Percentiles rank a stretch among this genome's conserved stretches.
These are phyloP conservation scores for Nomada ruficornis DNA, from an alignment of 2,888 invertebrate genomes.

Conservation along the genomic window DNA sequence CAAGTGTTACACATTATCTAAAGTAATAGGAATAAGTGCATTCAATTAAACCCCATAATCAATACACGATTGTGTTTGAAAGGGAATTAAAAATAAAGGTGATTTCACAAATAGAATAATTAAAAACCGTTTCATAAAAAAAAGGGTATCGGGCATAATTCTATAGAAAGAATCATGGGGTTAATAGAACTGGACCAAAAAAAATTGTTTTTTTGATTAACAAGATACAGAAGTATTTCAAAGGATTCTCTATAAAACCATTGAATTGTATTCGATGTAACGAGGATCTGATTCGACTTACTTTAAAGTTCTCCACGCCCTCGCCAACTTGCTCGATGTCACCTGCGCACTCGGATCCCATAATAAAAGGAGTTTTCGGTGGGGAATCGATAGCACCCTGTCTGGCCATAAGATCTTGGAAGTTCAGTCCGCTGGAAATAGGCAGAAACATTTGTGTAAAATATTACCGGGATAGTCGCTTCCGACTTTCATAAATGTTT, in stretches of 20 bases:
- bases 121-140: no score
- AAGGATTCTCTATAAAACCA: background rate
- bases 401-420: slow-evolving; percentile 95
- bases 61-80: no score
- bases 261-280: background rate
- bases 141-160: no score
- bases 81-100: no score
- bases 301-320: slow-evolving; percentile 91
- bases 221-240: no score
- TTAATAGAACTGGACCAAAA: no score
- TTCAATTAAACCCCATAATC: no score
- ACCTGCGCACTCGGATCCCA: slow-evolving; percentile 95
- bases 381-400: slow-evolving; percentile 94
- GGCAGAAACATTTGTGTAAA: slow-evolving; percentile 3
- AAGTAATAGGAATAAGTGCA: no score
- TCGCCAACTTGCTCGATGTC: slow-evolving; percentile 92
- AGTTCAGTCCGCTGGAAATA: slow-evolving; percentile 92
- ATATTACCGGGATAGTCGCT: background rate
- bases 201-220: no score
- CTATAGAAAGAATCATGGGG: no score
- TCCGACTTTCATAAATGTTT: background rate
- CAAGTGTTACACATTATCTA: no score
- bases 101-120: no score
- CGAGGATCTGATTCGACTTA: slow-evolving; percentile 80
- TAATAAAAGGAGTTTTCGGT: slow-evolving; percentile 95